Percentiles rank a stretch among this genome's conserved stretches.
phyloP scores from a whole-genome alignment of 2,797 vertebrate genomes.

The Coilia nasus region DNA sequence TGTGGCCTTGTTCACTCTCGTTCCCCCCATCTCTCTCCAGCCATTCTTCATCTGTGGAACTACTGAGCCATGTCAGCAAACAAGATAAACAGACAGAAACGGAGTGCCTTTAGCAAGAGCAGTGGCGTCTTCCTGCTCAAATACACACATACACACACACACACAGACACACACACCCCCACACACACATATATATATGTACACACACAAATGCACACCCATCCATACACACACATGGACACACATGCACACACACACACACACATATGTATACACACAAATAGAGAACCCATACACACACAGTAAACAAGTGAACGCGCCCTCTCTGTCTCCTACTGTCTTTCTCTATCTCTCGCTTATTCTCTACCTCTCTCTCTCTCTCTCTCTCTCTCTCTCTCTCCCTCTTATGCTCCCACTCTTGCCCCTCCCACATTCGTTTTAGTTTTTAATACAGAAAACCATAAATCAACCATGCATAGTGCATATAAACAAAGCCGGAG shows the following conservation, averaged over 20 bases:
- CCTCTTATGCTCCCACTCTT: background rate
- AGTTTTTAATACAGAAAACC: background rate
- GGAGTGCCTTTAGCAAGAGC: conserved; percentile 13
- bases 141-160: background rate
- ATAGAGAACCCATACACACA: no score
- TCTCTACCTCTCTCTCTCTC: no score
- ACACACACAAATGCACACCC: background rate
- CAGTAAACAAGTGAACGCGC: no score
- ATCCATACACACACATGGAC: background rate
- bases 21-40: background rate
- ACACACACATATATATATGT: background rate
- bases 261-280: background rate
- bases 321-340: no score
- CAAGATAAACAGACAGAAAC: conserved; percentile 35
- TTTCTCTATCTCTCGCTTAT: no score
- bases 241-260: background rate
- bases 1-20: background rate
- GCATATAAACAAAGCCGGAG: background rate
- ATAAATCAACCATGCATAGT: background rate
- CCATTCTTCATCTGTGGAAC: conserved; percentile 19
- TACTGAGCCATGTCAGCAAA: conserved; percentile 32
- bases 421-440: background rate
- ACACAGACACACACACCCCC: background rate
- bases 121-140: background rate
- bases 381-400: background rate